Evolutionary conservation across 2,113 vertebrate genomes (phyloP).

Genomic region (Nanorana parkeri): DNA sequence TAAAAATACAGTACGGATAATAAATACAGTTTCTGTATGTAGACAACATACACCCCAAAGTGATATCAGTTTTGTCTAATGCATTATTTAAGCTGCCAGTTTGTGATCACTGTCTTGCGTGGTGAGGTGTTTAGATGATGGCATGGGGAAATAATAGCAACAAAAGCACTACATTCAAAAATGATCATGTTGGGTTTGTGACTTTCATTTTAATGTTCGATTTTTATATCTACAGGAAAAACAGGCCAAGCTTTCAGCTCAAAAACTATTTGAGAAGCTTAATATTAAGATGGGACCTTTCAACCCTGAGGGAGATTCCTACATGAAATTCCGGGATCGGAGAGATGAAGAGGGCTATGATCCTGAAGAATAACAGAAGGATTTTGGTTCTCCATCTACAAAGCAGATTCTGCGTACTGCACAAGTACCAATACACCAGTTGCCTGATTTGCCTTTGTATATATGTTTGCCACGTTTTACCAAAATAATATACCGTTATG

Average conservation of each 20-base stretch:
- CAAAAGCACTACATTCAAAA: too few species aligned
- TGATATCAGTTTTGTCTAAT: too few species aligned
- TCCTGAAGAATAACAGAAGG: conserved; percentile 76
- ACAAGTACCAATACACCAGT: background rate
- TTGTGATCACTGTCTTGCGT: too few species aligned
- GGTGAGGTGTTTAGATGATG: too few species aligned
- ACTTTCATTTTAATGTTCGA: conserved; percentile 11
- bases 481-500: background rate
- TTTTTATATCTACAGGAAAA: conserved; percentile 78
- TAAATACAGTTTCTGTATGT: too few species aligned
- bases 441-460: background rate
- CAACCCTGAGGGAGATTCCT: conserved; percentile 78
- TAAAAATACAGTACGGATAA: too few species aligned
- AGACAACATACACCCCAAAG: too few species aligned
- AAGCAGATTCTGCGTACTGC: background rate
- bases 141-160: too few species aligned
- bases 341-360: conserved; percentile 81
- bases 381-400: background rate
- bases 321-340: conserved; percentile 82
- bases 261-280: conserved; percentile 87
- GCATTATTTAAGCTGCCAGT: too few species aligned
- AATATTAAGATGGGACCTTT: conserved; percentile 82
- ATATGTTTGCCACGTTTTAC: background rate
- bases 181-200: too few species aligned
- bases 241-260: conserved; percentile 88